Evolutionary conservation across 35 echinoderm and acorn worm species (phyloP), one percentile per base, ranked within the genome.

Genomic region (Apostichopus californicus): DNA sequence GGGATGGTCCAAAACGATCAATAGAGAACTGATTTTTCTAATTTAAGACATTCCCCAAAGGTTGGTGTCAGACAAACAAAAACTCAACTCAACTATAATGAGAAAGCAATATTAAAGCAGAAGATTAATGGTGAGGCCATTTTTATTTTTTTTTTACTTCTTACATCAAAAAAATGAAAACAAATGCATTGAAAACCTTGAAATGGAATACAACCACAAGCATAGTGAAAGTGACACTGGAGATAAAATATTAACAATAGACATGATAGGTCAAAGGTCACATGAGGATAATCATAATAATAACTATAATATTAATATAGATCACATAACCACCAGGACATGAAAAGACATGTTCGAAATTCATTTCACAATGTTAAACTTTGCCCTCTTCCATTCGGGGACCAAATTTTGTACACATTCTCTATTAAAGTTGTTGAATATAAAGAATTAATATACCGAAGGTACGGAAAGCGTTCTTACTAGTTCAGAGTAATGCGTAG

Each of bases 121-220:
- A 61, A 59, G 21, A 60, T 58, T 85, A 85, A 57, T 85, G 81
- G 81, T 85, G 54, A 85, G 56, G 81, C 81, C 81, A 85, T 85
- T 85, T 85, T 25, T 85, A 75, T 75, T 75, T 75, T 11, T 83
- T 17, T 55, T 81, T 85, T 85, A 85, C 54, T 85, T 85, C 81
- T 85, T 85, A 85, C 81, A 85, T 85, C 56, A 13, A 75, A 85
- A 85, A 85, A 85, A 85, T 85, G 81, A 85, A 85, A 85, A 85
- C 81, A 85, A 85, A 85, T 85, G 81, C 81, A 85, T 85, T 85
- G 81, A 85, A 85, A 85, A 85, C 55, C 57, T 85, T 59, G 14
- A 85, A 85, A 85, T 85, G 81, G 81, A 85, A 85, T 85, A 85
- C 81, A 52, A 85, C 81, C 55, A 85, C 55, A 85, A 61, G 81